Evolutionary conservation across 2,888 invertebrate genomes (phyloP).

Genomic region (Poecilobothrus nobilitatus): DNA sequence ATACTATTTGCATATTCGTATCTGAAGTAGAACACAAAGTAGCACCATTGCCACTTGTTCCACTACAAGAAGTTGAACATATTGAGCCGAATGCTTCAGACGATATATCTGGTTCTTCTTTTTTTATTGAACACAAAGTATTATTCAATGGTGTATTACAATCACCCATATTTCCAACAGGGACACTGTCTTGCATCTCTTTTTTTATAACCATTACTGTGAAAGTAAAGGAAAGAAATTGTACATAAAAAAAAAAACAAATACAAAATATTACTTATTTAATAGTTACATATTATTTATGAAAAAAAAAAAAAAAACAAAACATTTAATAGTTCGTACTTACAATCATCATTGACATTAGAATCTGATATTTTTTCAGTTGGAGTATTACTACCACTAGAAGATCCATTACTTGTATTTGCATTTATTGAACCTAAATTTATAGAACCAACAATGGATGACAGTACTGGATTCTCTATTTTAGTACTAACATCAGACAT

Average conservation of each 20-base stretch:
- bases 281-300: not conserved
- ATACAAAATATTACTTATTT: not conserved
- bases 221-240: no score
- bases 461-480: not conserved
- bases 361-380: not conserved
- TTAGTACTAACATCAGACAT: constrained; percentile 4
- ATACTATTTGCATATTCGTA: no score
- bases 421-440: no score
- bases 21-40: no score
- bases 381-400: not conserved
- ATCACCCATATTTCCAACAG: constrained; percentile 16
- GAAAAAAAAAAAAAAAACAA: not conserved
- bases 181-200: constrained; percentile 18
- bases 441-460: not conserved
- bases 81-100: constrained; percentile 16
- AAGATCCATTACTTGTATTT: no score
- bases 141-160: constrained; percentile 8
- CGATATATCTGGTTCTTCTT: constrained; percentile 20
- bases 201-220: constrained; percentile 18
- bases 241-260: no score
- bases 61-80: not conserved
- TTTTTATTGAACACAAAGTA: constrained; percentile 15
- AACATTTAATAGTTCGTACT: not conserved
- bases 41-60: no score
- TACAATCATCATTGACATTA: constrained; percentile 18